These are phyloP conservation scores for Drepana arcuata DNA, from an alignment of 1,140 invertebrate species.

Conservation along the genomic window DNA sequence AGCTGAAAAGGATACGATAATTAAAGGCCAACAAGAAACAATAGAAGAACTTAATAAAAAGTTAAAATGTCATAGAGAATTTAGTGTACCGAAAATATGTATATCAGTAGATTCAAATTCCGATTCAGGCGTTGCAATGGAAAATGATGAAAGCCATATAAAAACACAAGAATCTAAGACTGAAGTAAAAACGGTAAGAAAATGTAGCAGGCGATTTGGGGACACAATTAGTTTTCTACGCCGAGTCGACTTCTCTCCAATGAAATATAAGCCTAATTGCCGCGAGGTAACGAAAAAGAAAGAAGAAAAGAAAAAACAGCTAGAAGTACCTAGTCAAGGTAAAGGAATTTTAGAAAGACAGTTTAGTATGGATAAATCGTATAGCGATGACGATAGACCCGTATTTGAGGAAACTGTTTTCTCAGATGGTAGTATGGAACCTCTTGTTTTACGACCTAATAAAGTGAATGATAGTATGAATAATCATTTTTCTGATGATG, in stretches of 20 bases:
- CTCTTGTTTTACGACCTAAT: constrained; percentile 44
- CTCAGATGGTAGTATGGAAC: constrained; percentile 38
- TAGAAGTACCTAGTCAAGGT: constrained; percentile 32
- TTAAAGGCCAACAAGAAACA: constrained; percentile 40
- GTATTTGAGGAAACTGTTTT: constrained; percentile 35
- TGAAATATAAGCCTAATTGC: constrained; percentile 57
- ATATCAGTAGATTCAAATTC: constrained; percentile 55
- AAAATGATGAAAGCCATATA: constrained; percentile 39
- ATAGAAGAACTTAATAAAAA: constrained; percentile 52
- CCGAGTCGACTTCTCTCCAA: constrained; percentile 65
- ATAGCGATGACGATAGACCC: constrained; percentile 48
- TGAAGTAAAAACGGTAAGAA: constrained; percentile 44
- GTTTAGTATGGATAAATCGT: constrained; percentile 39
- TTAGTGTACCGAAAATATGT: constrained; percentile 39
- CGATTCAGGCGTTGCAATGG: constrained; percentile 56
- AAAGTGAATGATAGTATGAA: constrained; percentile 63
- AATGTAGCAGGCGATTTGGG: constrained; percentile 51
- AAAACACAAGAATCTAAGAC: constrained; percentile 37
- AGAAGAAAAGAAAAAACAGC: constrained; percentile 48
- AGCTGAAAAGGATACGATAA: constrained; percentile 50
- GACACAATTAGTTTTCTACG: constrained; percentile 56
- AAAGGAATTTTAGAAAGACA: constrained; percentile 29
- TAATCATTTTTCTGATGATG: constrained; percentile 63
- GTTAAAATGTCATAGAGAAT: constrained; percentile 29
- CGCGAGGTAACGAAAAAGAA: constrained; percentile 45